phyloP scores from a whole-genome alignment of 2,113 vertebrate species.

The Prochilodus magdalenae region DNA sequence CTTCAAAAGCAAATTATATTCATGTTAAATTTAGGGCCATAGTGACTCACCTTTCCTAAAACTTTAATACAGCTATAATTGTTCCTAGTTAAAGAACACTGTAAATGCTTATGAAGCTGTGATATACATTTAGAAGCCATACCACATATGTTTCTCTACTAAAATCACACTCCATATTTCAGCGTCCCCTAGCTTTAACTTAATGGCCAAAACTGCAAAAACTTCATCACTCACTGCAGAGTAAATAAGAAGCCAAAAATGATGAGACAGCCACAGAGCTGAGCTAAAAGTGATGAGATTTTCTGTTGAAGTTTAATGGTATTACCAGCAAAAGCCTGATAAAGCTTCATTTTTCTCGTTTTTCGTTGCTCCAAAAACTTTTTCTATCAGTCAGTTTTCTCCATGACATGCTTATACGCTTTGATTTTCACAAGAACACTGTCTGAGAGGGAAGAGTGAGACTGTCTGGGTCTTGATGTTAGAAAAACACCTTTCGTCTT shows the following conservation, averaged over 20 bases:
- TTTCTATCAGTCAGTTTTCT: background rate
- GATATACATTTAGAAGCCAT: background rate
- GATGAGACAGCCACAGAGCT: background rate
- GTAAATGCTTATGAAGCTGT: background rate
- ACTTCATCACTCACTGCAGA: background rate
- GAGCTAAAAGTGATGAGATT: background rate
- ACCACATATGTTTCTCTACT: too few species aligned
- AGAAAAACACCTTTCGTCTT: constrained; percentile 15
- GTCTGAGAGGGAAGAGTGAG: constrained; percentile 3
- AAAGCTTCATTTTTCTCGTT: background rate
- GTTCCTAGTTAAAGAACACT: too few species aligned
- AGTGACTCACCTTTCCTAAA: too few species aligned
- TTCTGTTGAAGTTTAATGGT: background rate
- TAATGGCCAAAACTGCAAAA: background rate
- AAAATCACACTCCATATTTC: too few species aligned
- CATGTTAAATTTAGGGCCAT: too few species aligned
- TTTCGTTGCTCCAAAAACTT: too few species aligned
- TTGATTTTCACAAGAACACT: background rate
- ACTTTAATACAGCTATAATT: too few species aligned
- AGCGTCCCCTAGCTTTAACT: background rate
- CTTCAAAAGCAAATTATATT: too few species aligned
- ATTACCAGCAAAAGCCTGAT: background rate
- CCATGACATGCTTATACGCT: background rate
- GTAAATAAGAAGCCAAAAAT: background rate
- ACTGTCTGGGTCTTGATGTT: constrained; percentile 17